phyloP scores from a whole-genome alignment of 2,113 vertebrate genomes.

The Sapayoa aenigma region DNA sequence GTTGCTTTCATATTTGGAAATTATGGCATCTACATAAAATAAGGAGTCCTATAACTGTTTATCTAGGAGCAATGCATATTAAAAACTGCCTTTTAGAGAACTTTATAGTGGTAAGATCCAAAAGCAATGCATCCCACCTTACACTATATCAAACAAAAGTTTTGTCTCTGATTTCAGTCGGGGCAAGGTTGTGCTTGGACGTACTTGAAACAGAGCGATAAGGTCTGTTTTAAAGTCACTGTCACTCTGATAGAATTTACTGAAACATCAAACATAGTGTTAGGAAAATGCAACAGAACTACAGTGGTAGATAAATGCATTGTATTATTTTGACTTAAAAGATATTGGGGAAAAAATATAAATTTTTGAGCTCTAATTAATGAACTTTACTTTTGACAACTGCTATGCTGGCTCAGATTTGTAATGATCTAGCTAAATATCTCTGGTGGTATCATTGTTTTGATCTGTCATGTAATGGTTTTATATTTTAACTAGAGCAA shows the following conservation, averaged over 20 bases:
- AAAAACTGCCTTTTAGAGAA: background rate
- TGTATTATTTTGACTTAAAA: background rate
- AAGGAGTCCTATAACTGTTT: background rate
- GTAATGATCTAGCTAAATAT: background rate
- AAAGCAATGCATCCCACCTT: background rate
- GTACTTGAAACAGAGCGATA: background rate
- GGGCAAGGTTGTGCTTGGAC: background rate
- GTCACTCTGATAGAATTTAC: background rate
- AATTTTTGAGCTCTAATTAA: background rate
- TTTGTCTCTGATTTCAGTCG: background rate
- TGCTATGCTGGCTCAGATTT: background rate
- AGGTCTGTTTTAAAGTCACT: background rate
- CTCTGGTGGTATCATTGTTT: background rate
- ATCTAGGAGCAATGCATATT: background rate
- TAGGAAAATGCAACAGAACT: background rate
- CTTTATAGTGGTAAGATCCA: background rate
- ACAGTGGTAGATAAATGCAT: background rate
- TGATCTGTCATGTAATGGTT: background rate
- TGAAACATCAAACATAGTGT: background rate
- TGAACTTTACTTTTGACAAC: background rate
- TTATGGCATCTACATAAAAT: background rate
- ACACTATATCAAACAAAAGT: background rate
- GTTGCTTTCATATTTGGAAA: background rate
- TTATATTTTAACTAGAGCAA: background rate
- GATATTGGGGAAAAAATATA: background rate